Conservation (phyloP, 2,113 vertebrate genomes). For the Eurypyga helias region DNA sequence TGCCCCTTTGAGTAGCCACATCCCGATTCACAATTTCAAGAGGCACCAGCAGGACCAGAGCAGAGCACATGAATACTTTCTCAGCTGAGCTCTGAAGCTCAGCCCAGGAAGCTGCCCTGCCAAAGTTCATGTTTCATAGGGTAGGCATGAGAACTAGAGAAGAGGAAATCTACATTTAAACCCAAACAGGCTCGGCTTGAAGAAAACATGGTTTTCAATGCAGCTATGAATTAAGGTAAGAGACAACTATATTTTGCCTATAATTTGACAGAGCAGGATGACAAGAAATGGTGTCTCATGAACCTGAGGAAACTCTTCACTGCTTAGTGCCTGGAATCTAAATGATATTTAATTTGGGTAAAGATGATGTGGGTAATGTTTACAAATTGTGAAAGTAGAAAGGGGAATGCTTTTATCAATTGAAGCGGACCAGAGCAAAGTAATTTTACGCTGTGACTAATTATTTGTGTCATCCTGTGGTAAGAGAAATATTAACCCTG, state of each 20-base stretch:
- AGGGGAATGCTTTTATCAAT: background rate
- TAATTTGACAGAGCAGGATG: background rate
- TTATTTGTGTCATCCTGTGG: background rate
- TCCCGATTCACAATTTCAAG: background rate
- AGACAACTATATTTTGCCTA: background rate
- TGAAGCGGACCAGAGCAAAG: background rate
- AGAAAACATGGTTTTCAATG: background rate
- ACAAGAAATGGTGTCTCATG: background rate
- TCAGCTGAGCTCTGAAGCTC: background rate
- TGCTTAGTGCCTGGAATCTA: background rate
- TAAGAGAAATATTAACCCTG: background rate
- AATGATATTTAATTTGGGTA: background rate
- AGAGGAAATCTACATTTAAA: constrained; percentile 37
- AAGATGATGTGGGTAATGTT: background rate
- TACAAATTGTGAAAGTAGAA: background rate
- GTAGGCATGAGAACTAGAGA: background rate
- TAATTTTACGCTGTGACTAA: background rate
- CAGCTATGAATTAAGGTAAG: constrained; percentile 62
- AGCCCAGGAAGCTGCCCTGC: constrained; percentile 49
- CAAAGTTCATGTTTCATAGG: background rate
- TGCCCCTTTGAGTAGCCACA: background rate
- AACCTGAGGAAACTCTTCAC: background rate
- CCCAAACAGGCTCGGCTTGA: background rate
- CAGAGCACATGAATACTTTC: background rate
- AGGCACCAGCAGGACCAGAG: background rate